Percentiles rank a stretch among this genome's conserved stretches.
Conservation (phyloP, 2,888 invertebrate genomes). For the Meta bourneti region DNA sequence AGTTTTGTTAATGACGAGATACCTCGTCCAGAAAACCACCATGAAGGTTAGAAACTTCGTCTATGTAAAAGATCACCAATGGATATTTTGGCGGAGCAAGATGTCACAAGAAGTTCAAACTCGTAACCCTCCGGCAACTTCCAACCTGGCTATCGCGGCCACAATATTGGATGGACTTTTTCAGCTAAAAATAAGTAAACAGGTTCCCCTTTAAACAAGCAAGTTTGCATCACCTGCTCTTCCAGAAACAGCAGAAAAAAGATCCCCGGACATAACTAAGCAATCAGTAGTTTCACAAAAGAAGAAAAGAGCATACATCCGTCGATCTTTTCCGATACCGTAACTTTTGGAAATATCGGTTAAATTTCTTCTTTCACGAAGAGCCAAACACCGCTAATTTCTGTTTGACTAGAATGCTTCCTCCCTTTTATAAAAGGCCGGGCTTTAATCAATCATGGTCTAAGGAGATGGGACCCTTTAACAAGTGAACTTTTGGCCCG, state of each 20-base stretch:
- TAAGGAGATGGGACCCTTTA: conserved; percentile 8
- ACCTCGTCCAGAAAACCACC: no score
- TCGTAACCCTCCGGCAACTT: no score
- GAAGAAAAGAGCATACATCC: neutral
- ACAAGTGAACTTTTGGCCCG: neutral
- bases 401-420: conserved; percentile 22
- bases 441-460: conserved; percentile 30
- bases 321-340: conserved; percentile 1
- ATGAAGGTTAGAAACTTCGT: no score
- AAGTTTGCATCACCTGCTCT: conserved; percentile 2
- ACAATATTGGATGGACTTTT: no score
- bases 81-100: no score
- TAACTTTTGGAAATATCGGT: conserved; percentile 9
- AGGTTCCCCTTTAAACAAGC: no score
- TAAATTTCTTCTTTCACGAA: neutral
- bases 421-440: neutral
- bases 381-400: conserved; percentile 25
- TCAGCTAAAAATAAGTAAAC: no score
- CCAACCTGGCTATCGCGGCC: no score
- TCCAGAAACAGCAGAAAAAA: neutral
- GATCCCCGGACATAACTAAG: neutral
- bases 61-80: no score
- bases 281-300: conserved; percentile 7
- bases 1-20: no score
- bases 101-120: no score